Evolutionary conservation across 1,140 invertebrate genomes (phyloP).

Genomic region (Drosophila simulans): DNA sequence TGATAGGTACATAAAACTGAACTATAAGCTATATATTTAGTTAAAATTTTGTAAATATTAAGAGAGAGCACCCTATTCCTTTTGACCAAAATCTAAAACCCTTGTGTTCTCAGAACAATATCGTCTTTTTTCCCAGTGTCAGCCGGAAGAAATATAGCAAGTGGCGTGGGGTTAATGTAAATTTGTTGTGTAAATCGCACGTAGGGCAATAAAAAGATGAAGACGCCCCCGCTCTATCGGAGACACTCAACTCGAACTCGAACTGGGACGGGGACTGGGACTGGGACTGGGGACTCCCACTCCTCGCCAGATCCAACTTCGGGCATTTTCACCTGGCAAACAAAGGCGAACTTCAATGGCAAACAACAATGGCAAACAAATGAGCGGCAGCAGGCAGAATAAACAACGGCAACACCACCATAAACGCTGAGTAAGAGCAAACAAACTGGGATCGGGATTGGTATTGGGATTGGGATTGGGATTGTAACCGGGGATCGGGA

Average conservation of each 20-base stretch:
- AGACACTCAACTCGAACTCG: slow-evolving; percentile 26
- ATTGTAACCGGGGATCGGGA: slow-evolving; percentile 7
- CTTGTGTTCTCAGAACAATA: too few species aligned
- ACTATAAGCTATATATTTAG: too few species aligned
- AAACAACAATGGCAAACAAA: slow-evolving; percentile 82
- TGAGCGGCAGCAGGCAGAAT: slow-evolving; percentile 57
- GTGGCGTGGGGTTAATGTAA: slow-evolving; percentile 45
- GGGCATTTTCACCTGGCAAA: slow-evolving; percentile 77
- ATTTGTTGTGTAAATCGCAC: slow-evolving; percentile 77
- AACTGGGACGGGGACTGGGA: neutral
- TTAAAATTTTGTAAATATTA: too few species aligned
- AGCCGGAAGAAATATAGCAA: slow-evolving; percentile 1
- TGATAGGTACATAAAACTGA: too few species aligned
- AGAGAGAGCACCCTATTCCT: too few species aligned
- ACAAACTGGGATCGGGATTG: slow-evolving; percentile 55
- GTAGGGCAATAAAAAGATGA: slow-evolving; percentile 58
- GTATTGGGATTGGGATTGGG: slow-evolving; percentile 9
- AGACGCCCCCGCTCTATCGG: slow-evolving; percentile 34
- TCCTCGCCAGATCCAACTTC: slow-evolving; percentile 6
- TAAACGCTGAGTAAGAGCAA: slow-evolving; percentile 80
- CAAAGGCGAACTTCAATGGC: slow-evolving; percentile 75
- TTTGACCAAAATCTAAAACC: too few species aligned
- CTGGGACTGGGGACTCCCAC: slow-evolving; percentile 24
- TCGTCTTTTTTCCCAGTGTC: slow-evolving; percentile 18
- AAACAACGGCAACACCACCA: slow-evolving; percentile 58